A percentile compares a stretch with the other conserved stretches of the same genome.
phyloP scores from a whole-genome alignment of 2,113 vertebrate genomes.

The Leptobrachium ailaonicum region DNA sequence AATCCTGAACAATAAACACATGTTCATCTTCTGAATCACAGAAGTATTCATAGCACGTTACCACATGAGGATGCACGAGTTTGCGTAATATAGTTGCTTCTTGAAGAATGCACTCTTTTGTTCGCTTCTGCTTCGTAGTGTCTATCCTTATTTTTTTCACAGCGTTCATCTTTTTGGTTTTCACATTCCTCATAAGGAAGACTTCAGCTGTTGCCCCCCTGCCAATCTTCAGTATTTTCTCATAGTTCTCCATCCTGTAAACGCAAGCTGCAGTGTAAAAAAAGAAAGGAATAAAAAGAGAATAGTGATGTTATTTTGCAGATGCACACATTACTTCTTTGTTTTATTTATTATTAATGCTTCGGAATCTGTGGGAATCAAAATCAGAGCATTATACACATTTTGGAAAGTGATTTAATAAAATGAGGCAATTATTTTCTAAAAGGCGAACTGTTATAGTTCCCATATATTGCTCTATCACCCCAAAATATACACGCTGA shows the following conservation, averaged over 20 bases:
- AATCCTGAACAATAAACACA: slow-evolving; percentile 74
- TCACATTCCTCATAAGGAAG: slow-evolving; percentile 69
- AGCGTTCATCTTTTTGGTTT: slow-evolving; percentile 61
- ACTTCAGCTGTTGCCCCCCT: slow-evolving; percentile 71
- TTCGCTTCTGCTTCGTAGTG: slow-evolving; percentile 53
- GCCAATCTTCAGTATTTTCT: slow-evolving; percentile 67
- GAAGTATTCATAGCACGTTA: slow-evolving; percentile 68
- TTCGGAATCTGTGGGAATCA: too few species aligned
- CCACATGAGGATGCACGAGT: slow-evolving; percentile 70
- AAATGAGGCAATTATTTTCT: too few species aligned
- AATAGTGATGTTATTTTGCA: background rate
- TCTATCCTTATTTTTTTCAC: slow-evolving; percentile 71
- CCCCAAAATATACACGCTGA: too few species aligned
- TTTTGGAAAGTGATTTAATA: too few species aligned
- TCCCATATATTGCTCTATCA: too few species aligned
- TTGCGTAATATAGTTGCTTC: slow-evolving; percentile 72
- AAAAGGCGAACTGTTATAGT: too few species aligned
- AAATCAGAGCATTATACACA: too few species aligned
- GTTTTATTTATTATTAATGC: background rate
- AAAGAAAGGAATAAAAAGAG: background rate
- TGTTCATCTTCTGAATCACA: slow-evolving; percentile 57
- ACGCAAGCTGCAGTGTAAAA: background rate
- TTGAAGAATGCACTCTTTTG: slow-evolving; percentile 61
- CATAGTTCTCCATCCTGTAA: slow-evolving; percentile 67
- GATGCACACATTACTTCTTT: background rate